Evolutionary conservation across 2,888 invertebrate species (phyloP), one percentile per base, ranked within the genome.

Genomic region (Napeogenes sylphis): DNA sequence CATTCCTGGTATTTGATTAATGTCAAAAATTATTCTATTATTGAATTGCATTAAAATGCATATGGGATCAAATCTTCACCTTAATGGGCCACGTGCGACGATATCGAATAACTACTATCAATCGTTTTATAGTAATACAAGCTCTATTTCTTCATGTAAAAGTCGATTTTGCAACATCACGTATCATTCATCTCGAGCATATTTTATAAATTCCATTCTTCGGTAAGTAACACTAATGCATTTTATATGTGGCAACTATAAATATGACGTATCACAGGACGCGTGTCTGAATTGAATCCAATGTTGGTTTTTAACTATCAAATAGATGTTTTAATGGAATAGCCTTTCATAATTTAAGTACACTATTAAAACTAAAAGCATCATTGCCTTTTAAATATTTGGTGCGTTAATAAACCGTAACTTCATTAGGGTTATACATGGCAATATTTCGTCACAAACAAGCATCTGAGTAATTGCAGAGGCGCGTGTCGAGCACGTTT

Each of bases 191-290:
- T 56, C 62, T 58, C 33, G 56, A 64, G 57, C 64, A 64, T 75
- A 80, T 81, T 81, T 82, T 78, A 79, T 77, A 83, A 81, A 85
- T 76, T 76, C 75, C 75, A 77, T 76, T 76, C 79, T 77, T 78
- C 72, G 73, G 77, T 81, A 80, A 79, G 79, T 81, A 81, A 79
- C 77, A 80, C 80, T 84, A 84, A 85, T 85, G 85, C 79, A 73
- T 84, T 85, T 84, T 82, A 81, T 84, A 81, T 76, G 80, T 80
- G 76, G 73, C 73, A 73, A 73, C 77, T 78, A 83, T 84, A 83
- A 85, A 85, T 80, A 84, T 83, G 81, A 82, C 77, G 74, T 82
- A 82, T 80, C 81, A 76, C 73, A 74, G 70, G 75, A 77, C 72
- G 76, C 71, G 68, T 67, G 59, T 62, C 64, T 59, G 66, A 58